Percentiles rank a stretch among this genome's conserved stretches.
Conservation (phyloP, 2,888 invertebrate species). For the Chesias legatella region DNA sequence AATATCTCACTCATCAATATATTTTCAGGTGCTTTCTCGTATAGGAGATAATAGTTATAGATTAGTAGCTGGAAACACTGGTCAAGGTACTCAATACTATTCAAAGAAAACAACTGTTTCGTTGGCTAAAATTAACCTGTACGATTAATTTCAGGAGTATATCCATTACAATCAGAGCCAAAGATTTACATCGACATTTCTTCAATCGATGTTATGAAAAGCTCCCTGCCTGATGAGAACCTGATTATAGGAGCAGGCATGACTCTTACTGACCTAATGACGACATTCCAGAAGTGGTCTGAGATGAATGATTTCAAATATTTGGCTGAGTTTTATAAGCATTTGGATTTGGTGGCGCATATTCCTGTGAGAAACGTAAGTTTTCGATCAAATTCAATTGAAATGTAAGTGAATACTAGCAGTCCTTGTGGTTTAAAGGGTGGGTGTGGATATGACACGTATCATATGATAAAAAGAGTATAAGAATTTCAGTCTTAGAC, state of each 20-base stretch:
- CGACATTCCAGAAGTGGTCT: slow-evolving; percentile 56
- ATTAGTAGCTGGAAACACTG: slow-evolving; percentile 88
- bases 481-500: too few species aligned
- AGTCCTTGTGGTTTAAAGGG: too few species aligned
- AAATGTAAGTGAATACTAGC: background rate
- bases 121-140: too few species aligned
- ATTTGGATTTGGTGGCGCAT: slow-evolving; percentile 85
- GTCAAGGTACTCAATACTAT: slow-evolving; percentile 81
- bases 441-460: too few species aligned
- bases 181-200: slow-evolving; percentile 82
- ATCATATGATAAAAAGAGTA: too few species aligned
- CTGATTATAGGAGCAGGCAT: slow-evolving; percentile 81
- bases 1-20: background rate
- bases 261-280: slow-evolving; percentile 77
- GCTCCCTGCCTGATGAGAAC: slow-evolving; percentile 49
- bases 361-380: slow-evolving; percentile 87
- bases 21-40: slow-evolving; percentile 61
- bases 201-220: slow-evolving; percentile 74
- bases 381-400: slow-evolving; percentile 14
- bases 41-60: slow-evolving; percentile 73
- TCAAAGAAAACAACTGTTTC: too few species aligned
- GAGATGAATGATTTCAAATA: slow-evolving; percentile 78
- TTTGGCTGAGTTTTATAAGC: slow-evolving; percentile 78
- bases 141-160: slow-evolving; percentile 62
- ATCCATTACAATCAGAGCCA: slow-evolving; percentile 57